These are phyloP conservation scores for Caranx melampygus DNA, from an alignment of 2,113 vertebrate genomes.

Conservation along the genomic window DNA sequence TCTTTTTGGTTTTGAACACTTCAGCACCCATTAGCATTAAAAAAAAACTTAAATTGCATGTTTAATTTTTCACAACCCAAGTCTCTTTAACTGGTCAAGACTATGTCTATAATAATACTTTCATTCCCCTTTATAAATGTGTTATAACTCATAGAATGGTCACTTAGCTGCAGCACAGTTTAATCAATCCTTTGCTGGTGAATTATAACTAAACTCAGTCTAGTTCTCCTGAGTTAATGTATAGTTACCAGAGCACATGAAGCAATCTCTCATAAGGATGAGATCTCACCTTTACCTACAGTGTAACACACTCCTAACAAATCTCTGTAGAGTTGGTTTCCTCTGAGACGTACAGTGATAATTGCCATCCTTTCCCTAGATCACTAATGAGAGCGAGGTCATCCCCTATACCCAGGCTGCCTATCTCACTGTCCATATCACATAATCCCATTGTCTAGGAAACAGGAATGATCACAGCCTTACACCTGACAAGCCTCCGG, in stretches of 20 bases:
- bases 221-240: neutral
- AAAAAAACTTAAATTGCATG: too few species aligned
- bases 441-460: constrained; percentile 64
- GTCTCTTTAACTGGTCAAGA: too few species aligned
- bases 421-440: constrained; percentile 51
- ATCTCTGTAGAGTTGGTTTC: constrained; percentile 65
- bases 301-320: constrained; percentile 62
- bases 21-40: too few species aligned
- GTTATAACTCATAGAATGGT: too few species aligned
- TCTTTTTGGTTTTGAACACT: too few species aligned
- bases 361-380: constrained; percentile 66
- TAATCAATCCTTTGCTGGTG: too few species aligned
- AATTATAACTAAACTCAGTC: too few species aligned
- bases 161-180: too few species aligned
- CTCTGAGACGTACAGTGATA: constrained; percentile 58
- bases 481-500: constrained; percentile 27
- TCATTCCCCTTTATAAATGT: too few species aligned
- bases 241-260: neutral
- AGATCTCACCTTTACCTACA: constrained; percentile 42
- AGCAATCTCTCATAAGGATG: constrained; percentile 18
- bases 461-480: constrained; percentile 65
- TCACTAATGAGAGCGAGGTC: constrained; percentile 73
- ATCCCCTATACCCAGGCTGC: constrained; percentile 39
- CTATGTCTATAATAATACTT: too few species aligned
- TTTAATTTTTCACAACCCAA: too few species aligned